Conservation (phyloP, 1,140 invertebrate species). For the Lepidurus arcticus region DNA sequence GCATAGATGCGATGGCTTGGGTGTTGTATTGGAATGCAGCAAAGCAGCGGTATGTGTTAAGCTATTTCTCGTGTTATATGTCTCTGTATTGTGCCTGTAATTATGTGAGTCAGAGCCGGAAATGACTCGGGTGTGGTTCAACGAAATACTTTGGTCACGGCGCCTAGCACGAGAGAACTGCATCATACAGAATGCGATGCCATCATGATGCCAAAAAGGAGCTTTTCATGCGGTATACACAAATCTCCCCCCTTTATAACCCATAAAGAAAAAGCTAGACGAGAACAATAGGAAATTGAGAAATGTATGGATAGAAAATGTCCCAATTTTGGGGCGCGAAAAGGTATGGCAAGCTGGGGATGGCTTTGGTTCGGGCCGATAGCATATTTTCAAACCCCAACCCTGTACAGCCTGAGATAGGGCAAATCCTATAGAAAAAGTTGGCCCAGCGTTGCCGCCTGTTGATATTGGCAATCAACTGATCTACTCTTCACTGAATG, state of each 20-base stretch:
- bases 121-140: constrained; percentile 21
- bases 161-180: constrained; percentile 12
- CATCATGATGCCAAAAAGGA: background rate
- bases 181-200: background rate
- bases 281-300: background rate
- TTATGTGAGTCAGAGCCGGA: constrained; percentile 17
- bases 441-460: too few species aligned
- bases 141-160: constrained; percentile 3
- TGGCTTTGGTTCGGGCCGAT: too few species aligned
- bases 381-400: too few species aligned
- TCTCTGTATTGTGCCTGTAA: background rate
- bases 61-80: constrained; percentile 10
- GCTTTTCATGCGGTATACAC: background rate
- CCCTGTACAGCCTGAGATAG: too few species aligned
- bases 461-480: too few species aligned
- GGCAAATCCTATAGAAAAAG: too few species aligned
- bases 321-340: background rate
- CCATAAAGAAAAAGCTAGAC: background rate
- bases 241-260: background rate
- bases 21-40: constrained; percentile 4
- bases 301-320: background rate
- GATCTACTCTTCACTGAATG: too few species aligned
- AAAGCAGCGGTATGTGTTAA: background rate
- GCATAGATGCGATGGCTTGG: background rate
- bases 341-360: too few species aligned